A percentile compares a stretch with the other conserved stretches of the same genome.
These are phyloP conservation scores for Dynastes maya DNA, from an alignment of 2,888 invertebrate species.

Conservation along the genomic window DNA sequence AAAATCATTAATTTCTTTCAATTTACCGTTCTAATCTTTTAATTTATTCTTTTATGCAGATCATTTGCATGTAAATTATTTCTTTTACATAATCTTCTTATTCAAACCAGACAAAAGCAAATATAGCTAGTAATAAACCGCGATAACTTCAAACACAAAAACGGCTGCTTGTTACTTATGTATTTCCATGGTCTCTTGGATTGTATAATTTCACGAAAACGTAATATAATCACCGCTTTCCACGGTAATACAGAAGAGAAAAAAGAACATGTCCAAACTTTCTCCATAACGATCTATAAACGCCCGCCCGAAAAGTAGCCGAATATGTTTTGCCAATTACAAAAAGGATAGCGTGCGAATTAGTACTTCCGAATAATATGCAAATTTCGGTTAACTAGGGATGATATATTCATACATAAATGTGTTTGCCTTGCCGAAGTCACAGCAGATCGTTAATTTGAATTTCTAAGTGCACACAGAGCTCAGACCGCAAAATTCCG, in stretches of 20 bases:
- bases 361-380: constrained; percentile 31
- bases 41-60: too few species aligned
- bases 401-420: constrained; percentile 47
- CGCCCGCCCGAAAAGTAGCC: not conserved
- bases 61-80: too few species aligned
- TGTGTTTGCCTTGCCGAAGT: constrained; percentile 38
- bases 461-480: constrained; percentile 35
- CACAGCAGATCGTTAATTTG: constrained; percentile 42
- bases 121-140: too few species aligned
- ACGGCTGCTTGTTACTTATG: too few species aligned
- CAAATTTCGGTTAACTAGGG: constrained; percentile 40
- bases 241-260: not conserved
- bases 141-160: too few species aligned
- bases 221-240: too few species aligned
- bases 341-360: constrained; percentile 24
- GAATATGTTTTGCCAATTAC: constrained; percentile 37
- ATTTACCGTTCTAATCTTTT: too few species aligned
- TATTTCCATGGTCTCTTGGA: too few species aligned
- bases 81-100: too few species aligned
- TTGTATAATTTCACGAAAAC: too few species aligned
- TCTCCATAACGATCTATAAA: constrained; percentile 5
- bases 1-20: too few species aligned
- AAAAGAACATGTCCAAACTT: not conserved
- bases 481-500: constrained; percentile 25
- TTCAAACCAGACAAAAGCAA: too few species aligned